Evolutionary conservation across 2,797 vertebrate species (phyloP).

Genomic region (Pogonophryne albipinna): DNA sequence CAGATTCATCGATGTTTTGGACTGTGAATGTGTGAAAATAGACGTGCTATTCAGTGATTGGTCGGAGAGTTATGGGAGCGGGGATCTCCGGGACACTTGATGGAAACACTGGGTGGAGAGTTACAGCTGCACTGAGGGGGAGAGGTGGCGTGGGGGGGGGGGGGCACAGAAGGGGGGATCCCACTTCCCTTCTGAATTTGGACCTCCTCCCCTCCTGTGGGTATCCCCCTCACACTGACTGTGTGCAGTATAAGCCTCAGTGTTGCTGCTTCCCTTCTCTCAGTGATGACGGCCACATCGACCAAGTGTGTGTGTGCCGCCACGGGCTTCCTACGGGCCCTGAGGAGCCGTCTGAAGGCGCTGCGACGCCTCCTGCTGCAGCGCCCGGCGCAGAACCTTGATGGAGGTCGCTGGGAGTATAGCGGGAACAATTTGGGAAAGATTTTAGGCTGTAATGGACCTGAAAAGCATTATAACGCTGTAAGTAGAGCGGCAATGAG

Average conservation of each 20-base stretch:
- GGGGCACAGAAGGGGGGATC: conserved; percentile 38
- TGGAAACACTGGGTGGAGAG: conserved; percentile 71
- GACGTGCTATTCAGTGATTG: conserved; percentile 47
- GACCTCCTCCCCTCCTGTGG: conserved; percentile 33
- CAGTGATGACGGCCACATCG: conserved; percentile 59
- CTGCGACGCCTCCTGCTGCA: conserved; percentile 62
- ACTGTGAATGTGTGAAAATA: conserved; percentile 10
- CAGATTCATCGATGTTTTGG: not conserved
- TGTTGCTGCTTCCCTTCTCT: not conserved
- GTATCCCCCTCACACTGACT: conserved; percentile 58
- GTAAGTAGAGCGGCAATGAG: conserved; percentile 66
- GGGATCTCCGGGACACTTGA: conserved; percentile 70
- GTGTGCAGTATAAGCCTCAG: not conserved
- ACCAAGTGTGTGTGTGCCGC: conserved; percentile 23
- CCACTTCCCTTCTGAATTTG: conserved; percentile 58
- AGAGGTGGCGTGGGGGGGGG: not conserved
- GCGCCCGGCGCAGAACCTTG: not conserved
- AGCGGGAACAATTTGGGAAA: not conserved
- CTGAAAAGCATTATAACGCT: conserved; percentile 9
- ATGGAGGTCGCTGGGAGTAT: not conserved
- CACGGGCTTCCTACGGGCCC: conserved; percentile 43
- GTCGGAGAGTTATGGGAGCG: conserved; percentile 25
- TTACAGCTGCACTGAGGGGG: conserved; percentile 58
- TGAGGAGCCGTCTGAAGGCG: conserved; percentile 76
- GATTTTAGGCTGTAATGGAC: conserved; percentile 34